Conservation (phyloP, 23 tunicate genomes). For the Clavelina lepadiformis region DNA sequence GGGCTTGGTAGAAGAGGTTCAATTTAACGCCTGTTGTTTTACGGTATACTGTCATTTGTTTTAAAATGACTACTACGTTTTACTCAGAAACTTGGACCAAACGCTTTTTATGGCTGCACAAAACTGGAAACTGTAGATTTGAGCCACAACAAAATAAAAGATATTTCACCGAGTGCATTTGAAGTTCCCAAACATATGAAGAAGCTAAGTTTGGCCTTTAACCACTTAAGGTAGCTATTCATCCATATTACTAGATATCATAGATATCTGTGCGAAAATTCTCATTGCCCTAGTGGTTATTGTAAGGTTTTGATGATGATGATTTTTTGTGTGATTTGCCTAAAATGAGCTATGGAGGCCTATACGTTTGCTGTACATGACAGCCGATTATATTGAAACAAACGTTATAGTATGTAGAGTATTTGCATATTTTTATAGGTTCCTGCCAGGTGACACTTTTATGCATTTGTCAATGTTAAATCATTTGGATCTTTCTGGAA, state of each 20-base stretch:
- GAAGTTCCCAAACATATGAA: slow-evolving; percentile 16
- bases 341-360: no score
- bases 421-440: background rate
- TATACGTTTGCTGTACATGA: background rate
- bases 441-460: slow-evolving; percentile 27
- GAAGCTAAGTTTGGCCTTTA: slow-evolving; percentile 25
- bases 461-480: slow-evolving; percentile 13
- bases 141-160: slow-evolving; percentile 33
- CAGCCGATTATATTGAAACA: background rate
- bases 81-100: slow-evolving; percentile 51
- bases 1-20: no score
- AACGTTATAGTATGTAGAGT: background rate
- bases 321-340: no score
- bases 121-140: slow-evolving; percentile 21
- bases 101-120: slow-evolving; percentile 26
- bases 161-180: slow-evolving; percentile 40
- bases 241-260: no score
- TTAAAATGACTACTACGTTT: background rate
- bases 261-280: no score
- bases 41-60: background rate
- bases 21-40: no score
- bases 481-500: slow-evolving; percentile 31
- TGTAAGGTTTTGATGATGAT: no score
- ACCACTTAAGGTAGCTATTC: slow-evolving; percentile 35
- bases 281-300: no score